A percentile compares a stretch with the other conserved stretches of the same genome.
Conservation (phyloP, 2,888 invertebrate genomes). For the Mystacides longicornis region DNA sequence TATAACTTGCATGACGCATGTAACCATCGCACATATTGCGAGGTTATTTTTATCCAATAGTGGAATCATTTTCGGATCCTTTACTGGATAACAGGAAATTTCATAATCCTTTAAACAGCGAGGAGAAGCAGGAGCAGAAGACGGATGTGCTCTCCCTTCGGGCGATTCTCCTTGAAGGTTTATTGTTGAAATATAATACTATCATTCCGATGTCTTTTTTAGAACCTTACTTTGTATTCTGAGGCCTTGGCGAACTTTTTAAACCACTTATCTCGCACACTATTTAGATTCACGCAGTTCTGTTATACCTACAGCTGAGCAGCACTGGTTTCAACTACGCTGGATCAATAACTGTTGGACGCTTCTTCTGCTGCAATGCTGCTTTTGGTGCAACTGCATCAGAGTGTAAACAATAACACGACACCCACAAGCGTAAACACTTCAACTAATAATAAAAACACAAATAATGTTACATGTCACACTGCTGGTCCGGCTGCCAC, state of each 20-base stretch:
- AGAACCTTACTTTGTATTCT: too few species aligned
- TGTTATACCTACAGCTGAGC: too few species aligned
- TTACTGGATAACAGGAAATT: not conserved
- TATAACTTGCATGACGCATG: constrained; percentile 75
- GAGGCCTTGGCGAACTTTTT: too few species aligned
- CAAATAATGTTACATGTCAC: too few species aligned
- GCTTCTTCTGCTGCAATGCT: not conserved
- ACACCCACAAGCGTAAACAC: too few species aligned
- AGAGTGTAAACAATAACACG: not conserved
- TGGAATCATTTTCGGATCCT: constrained; percentile 52
- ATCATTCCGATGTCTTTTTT: not conserved
- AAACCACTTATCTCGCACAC: too few species aligned
- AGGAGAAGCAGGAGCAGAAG: not conserved
- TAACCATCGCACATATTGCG: constrained; percentile 79
- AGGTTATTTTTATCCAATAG: constrained; percentile 78
- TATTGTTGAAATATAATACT: not conserved
- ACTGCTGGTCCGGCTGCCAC: too few species aligned
- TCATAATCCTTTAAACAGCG: not conserved
- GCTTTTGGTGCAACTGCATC: not conserved
- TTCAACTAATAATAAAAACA: too few species aligned
- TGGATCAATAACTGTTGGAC: not conserved
- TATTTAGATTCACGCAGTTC: too few species aligned
- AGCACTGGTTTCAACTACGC: not conserved
- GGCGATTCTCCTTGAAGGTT: not conserved
- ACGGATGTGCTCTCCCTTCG: not conserved